Evolutionary conservation across 2,113 vertebrate species (phyloP).

Genomic region (Oophaga pumilio): DNA sequence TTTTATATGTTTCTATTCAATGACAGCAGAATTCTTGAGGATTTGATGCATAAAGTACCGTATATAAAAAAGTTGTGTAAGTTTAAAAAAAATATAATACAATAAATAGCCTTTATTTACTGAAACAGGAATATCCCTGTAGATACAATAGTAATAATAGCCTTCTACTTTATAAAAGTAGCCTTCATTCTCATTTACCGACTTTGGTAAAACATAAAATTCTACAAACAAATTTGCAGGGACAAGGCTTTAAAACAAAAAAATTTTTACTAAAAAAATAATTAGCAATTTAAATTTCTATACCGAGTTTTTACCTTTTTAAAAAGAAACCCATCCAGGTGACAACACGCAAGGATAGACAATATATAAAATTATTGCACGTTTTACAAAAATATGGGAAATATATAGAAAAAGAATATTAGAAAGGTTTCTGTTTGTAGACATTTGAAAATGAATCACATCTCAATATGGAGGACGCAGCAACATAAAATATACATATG

Average conservation of each 20-base stretch:
- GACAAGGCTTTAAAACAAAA: neutral
- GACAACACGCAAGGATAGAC: neutral
- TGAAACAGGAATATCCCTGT: too few species aligned
- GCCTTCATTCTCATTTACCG: neutral
- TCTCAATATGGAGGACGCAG: neutral
- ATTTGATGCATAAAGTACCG: too few species aligned
- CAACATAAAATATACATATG: too few species aligned
- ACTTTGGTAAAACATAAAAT: too few species aligned
- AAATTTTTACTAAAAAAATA: constrained; percentile 18
- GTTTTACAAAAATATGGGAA: neutral
- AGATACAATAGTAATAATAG: neutral
- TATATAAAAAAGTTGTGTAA: too few species aligned
- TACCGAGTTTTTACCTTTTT: neutral
- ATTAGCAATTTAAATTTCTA: neutral
- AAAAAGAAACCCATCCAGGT: neutral
- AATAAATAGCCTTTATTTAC: too few species aligned
- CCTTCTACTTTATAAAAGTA: neutral
- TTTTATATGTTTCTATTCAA: too few species aligned
- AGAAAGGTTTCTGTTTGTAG: too few species aligned
- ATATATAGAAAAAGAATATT: neutral
- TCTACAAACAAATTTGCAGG: neutral
- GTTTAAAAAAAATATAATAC: too few species aligned
- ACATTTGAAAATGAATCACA: too few species aligned
- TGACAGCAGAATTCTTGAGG: too few species aligned
- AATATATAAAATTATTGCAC: constrained; percentile 6